Evolutionary conservation across 1,140 invertebrate genomes (phyloP), one percentile per base, ranked within the genome.

Genomic region (Drosophila nigrodunni): DNA sequence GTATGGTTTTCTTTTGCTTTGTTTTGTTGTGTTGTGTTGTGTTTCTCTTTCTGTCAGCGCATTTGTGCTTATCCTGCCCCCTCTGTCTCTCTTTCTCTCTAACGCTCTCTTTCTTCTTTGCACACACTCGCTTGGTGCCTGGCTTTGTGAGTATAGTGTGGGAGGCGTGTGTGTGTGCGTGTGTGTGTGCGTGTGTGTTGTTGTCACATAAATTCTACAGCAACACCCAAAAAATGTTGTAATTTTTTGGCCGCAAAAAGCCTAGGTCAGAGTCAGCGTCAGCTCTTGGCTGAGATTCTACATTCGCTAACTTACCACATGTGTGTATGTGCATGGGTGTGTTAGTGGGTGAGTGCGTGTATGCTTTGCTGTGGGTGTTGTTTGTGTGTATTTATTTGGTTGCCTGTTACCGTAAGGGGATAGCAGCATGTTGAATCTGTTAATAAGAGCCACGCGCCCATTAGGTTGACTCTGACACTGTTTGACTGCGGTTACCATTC

Each of bases 371-470:
- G 54, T 41, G 37, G 15, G 54, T 21, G 41, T 41, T 55, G 18
- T 60, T 34, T 11, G 39, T 68, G 65, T 58, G 39, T 37, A 41
- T 61, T 61, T 77, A 52, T 65, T 46, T 78, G 55, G 60, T 65
- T 65, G 49, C 13, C 11, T 59, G 13, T 34, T 11, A 34, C 10
- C 8, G 4, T 34, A 15, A 39, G 54, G 50, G 43, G 18, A 39
- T 35, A 50, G 62, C 58, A 64, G 73, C 58, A 66, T 68, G 80
- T 77, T 83, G 80, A 82, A 78, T 79, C 80, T 79, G 80, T 73
- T 82, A 82, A 82, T 77, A 82, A 76, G 73, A 78, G 71, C 67
- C 76, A 82, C 80, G 67, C 76, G 76, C 80, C 75, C 80, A 78
- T 82, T 72, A 72, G 65, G 61, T 70, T 71, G 60, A 65, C 62